phyloP scores from a whole-genome alignment of 2,113 vertebrate species.

The Cathartes aura region DNA sequence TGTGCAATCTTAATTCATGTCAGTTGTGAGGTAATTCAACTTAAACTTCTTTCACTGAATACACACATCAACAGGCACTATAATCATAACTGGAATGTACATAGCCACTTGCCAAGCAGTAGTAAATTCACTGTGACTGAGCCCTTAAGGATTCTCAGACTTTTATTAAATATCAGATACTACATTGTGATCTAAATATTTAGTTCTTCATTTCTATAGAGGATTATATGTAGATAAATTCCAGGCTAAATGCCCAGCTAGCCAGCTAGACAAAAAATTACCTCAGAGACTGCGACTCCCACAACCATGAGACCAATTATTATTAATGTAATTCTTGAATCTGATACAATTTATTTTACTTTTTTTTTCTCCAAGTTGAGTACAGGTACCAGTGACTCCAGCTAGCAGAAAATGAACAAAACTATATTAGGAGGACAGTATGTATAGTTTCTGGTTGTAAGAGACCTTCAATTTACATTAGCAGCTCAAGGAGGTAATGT shows the following conservation, averaged over 20 bases:
- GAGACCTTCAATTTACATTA: not conserved
- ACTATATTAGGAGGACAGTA: not conserved
- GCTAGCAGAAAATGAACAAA: not conserved
- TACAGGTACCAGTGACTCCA: not conserved
- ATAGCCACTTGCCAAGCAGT: not conserved
- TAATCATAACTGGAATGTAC: not conserved
- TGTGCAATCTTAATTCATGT: conserved; percentile 16
- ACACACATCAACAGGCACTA: not conserved
- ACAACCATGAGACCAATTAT: not conserved
- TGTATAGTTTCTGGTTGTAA: not conserved
- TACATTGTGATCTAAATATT: not conserved
- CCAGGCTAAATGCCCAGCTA: not conserved
- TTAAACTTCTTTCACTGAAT: conserved; percentile 35
- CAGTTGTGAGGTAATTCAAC: not conserved
- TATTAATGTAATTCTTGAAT: not conserved
- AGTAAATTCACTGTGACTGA: not conserved
- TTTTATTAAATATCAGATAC: not conserved
- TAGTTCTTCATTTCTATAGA: not conserved
- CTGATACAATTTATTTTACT: not conserved
- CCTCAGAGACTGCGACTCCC: not conserved
- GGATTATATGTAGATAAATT: not conserved
- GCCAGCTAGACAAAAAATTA: not conserved
- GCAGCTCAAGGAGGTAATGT: not conserved
- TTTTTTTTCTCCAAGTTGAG: not conserved
- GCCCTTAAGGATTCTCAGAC: not conserved